Base-by-base conservation (phyloP, 2,113 vertebrate species). In the mouse (Mus musculus) region DNA sequence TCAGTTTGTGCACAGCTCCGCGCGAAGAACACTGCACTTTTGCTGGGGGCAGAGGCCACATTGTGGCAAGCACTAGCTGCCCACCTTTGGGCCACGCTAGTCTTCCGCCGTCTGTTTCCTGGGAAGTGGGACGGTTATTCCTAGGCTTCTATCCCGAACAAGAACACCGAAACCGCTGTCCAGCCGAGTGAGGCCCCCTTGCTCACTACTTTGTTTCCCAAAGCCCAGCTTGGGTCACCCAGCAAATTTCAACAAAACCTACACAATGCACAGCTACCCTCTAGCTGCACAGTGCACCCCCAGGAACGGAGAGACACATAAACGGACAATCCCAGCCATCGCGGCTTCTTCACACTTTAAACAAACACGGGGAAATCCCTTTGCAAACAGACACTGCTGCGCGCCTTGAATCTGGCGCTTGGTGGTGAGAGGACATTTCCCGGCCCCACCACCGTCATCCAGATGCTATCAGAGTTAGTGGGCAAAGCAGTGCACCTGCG, bases 401-500 rank as follows among this genome's bases (percentile, higher is more conserved):
- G 17, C 19, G 52, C 69, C 19, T 78, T 52, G 75, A 77, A 56
- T 94, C 49, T n/a, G 26, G 26, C 39, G 46, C 82, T 91, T 65
- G 71, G 61, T 69, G 71, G 19, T 1, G 42, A 36, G 0, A 42
- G 52, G 49, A 77, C 75, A 26, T 71, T 96, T 49, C 89, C 61
- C 11, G 63, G 71, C 72, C 93, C 87, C 1, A 49, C 81, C 94
- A 95, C 71, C 39, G 88, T 93, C 72, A 89, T 95, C 97, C 1
- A 72, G 93, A n/a, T 59, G 65, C 94, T 63, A 75, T 91, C 94
- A 46, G 95, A 88, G 93, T 63, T 67, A 0, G 49, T 12, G 24
- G 95, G 95, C 90, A 95, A 98, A 94, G 65, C 84, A 67, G 91
- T 94, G 98, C 98, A 99, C 98, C 98, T 99, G 98, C 90, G 69